phyloP scores from a whole-genome alignment of 2,113 vertebrate genomes.

The Psephotus haematonotus region DNA sequence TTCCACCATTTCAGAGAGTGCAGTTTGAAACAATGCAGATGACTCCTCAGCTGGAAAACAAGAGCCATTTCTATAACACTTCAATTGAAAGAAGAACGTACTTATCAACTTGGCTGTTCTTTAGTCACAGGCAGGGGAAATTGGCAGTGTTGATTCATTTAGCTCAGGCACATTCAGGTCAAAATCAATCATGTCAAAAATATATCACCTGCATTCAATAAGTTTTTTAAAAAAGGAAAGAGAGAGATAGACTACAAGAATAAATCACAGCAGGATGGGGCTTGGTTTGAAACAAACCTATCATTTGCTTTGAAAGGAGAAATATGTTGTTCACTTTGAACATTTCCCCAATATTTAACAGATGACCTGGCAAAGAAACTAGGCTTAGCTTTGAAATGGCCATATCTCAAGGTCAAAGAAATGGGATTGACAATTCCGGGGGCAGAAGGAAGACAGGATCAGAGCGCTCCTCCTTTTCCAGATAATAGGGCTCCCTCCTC shows the following conservation, averaged over 20 bases:
- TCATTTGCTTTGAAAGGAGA: constrained; percentile 51
- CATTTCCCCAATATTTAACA: constrained; percentile 1
- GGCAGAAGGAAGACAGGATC: background rate
- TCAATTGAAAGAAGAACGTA: constrained; percentile 36
- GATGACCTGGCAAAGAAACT: background rate
- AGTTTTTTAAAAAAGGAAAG: constrained; percentile 29
- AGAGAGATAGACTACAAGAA: constrained; percentile 52
- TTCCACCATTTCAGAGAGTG: background rate
- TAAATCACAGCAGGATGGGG: constrained; percentile 66
- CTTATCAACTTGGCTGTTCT: constrained; percentile 22
- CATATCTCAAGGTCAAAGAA: background rate
- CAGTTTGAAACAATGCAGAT: background rate
- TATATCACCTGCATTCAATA: constrained; percentile 67
- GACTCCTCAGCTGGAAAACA: background rate
- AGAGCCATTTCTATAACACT: background rate
- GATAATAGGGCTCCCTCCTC: background rate
- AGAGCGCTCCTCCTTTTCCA: background rate
- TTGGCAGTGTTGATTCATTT: constrained; percentile 67
- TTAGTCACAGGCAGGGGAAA: constrained; percentile 47
- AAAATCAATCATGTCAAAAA: constrained; percentile 78
- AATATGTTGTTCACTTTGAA: constrained; percentile 25
- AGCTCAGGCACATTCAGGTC: constrained; percentile 70
- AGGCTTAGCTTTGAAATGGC: background rate
- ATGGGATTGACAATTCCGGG: background rate
- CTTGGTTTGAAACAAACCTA: constrained; percentile 60